These are phyloP conservation scores for Charadrius vociferus DNA, from an alignment of 2,113 vertebrate species.

Conservation along the genomic window DNA sequence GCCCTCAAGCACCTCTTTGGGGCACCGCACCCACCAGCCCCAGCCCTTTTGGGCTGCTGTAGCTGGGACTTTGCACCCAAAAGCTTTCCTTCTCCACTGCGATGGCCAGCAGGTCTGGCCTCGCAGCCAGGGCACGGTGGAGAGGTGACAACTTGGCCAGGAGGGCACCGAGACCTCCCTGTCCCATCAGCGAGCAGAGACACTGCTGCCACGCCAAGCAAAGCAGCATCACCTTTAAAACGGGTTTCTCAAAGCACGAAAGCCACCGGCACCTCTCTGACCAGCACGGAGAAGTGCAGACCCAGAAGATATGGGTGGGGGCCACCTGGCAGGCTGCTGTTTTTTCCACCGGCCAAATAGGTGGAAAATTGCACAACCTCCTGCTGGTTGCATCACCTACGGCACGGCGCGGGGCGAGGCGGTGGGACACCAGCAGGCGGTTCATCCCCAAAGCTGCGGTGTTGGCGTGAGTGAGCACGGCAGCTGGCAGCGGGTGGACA, in stretches of 20 bases:
- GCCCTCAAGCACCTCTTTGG: rapidly evolving
- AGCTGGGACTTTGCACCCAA: background rate
- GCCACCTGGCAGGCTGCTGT: background rate
- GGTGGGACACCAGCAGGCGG: background rate
- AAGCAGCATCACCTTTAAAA: background rate
- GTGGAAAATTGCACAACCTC: background rate
- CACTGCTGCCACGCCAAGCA: rapidly evolving
- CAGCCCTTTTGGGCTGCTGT: too few relatives aligned
- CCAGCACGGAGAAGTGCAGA: background rate
- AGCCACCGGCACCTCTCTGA: background rate
- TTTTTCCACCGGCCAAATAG: background rate
- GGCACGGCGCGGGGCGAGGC: too few relatives aligned
- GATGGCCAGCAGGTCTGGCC: background rate
- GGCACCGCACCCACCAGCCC: background rate
- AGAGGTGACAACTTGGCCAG: background rate
- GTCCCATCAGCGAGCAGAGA: background rate
- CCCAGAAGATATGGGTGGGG: rapidly evolving
- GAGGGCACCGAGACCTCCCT: background rate
- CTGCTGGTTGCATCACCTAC: background rate
- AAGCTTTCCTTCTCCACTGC: background rate
- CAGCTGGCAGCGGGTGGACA: background rate
- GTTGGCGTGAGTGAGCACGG: rapidly evolving
- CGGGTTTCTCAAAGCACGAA: rapidly evolving
- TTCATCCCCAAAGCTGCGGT: rapidly evolving
- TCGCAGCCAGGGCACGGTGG: rapidly evolving